Evolutionary conservation across 2,888 invertebrate genomes (phyloP), one percentile per base, ranked within the genome.

Genomic region (Aleiodes leptofemur): DNA sequence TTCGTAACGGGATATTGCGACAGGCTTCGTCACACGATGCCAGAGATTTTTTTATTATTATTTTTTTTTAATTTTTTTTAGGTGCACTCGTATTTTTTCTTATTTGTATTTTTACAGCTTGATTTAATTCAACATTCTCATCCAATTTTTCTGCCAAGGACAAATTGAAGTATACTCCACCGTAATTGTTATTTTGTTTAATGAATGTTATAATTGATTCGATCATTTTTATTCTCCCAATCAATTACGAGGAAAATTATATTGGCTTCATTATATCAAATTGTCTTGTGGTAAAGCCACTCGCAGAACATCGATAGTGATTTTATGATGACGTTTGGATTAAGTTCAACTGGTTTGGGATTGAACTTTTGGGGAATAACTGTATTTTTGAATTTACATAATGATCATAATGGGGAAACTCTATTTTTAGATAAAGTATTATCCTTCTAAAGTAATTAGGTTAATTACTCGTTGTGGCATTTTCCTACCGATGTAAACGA

Each of bases 1-100:
- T 84, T 85, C 80, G 86, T 84, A 84, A 82, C 82, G 80, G 84
- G 85, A 85, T 86, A 86, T 86, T 86, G 84, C 86, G 81, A 83
- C 83, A 80, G 82, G 82, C 82, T 85, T 83, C 78, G 86, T 85
- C 85, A 48, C 61, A 70, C 23, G 23, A 59, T 29, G 59, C 59
- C 38, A n/a, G 4, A 59, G 59, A 11, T 56, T 69, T 53, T 34
- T 38, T 74, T 53, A 43, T 43, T 43, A 43, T 43, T 43, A 43
- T 43, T 43, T 7, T 61, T n/a, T 53, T 55, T 74, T 48, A n/a
- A 23, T 23, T 29, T 53, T 31, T 55, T 53, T 29, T 56, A 38
- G 51, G 23, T 72, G 14, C 7, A 43, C 43, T 4, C 55, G 38
- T 23, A 48, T 51, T 11, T 31, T 23, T 61, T 50, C 50, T 61